Percentiles rank a stretch among this genome's conserved stretches.
Conservation (phyloP, 2,888 invertebrate genomes). For the Hedya salicella region DNA sequence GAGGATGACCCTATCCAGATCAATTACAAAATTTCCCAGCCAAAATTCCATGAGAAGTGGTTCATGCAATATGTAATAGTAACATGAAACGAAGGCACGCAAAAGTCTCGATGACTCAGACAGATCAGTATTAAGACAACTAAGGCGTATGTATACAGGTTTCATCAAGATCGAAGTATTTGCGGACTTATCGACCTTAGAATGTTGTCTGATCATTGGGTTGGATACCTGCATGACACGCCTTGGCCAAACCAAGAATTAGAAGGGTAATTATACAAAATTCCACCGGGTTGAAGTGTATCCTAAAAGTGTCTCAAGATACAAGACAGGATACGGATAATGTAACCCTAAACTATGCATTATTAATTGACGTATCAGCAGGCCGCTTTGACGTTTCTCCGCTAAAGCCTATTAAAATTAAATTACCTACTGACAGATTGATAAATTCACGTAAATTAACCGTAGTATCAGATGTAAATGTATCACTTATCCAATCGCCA, state of each 20-base stretch:
- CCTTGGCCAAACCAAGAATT: neutral
- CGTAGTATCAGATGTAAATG: constrained; percentile 7
- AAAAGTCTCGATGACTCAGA: no score
- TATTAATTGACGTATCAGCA: constrained; percentile 24
- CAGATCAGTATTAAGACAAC: no score
- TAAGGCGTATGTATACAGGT: no score
- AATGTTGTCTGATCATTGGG: neutral
- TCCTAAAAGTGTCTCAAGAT: neutral
- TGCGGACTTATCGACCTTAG: no score
- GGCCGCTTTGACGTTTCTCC: constrained; percentile 25
- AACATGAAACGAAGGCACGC: no score
- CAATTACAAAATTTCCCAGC: no score
- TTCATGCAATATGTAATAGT: no score
- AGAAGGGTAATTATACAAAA: neutral
- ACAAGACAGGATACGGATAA: neutral
- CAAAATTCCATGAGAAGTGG: no score
- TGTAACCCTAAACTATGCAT: constrained; percentile 1
- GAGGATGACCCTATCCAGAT: no score
- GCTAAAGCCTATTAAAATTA: constrained; percentile 37
- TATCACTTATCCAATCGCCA: constrained; percentile 26
- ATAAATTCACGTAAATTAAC: constrained; percentile 34
- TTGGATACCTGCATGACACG: neutral
- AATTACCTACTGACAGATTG: constrained; percentile 32
- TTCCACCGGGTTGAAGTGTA: neutral
- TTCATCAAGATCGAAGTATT: no score